These are phyloP conservation scores for Lamprotornis superbus DNA, from an alignment of 2,113 vertebrate genomes.

Conservation along the genomic window DNA sequence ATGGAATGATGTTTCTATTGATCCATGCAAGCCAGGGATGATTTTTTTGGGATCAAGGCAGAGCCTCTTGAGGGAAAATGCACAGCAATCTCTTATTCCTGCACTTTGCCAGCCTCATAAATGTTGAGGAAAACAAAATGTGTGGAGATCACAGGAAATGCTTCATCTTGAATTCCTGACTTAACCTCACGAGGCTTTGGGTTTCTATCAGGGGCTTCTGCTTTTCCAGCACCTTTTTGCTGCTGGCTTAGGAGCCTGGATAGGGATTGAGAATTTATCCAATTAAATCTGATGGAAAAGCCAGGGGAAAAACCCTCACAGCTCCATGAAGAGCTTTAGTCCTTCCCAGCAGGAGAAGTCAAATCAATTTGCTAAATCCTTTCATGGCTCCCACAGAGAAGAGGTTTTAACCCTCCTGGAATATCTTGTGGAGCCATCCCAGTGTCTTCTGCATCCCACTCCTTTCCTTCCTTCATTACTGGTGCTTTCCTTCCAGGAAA, in stretches of 20 bases:
- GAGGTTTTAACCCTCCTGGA: not conserved
- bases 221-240: not conserved
- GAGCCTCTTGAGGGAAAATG: not conserved
- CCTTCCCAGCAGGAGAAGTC: not conserved
- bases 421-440: not conserved
- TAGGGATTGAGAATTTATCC: not conserved
- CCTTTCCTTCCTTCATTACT: not conserved
- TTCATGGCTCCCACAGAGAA: not conserved
- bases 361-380: not conserved
- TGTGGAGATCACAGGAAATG: not conserved
- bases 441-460: not conserved
- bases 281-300: not conserved
- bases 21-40: not conserved
- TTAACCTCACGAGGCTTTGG: not conserved
- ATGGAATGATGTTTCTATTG: rapidly evolving
- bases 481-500: not conserved
- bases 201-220: not conserved
- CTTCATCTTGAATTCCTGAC: not conserved
- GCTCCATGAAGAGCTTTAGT: not conserved
- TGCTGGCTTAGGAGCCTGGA: not conserved
- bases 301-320: rapidly evolving
- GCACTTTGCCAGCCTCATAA: not conserved
- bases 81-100: not conserved
- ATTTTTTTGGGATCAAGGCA: not conserved
- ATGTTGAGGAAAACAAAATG: not conserved